Evolutionary conservation across 2,797 vertebrate genomes (phyloP), one percentile per base, ranked within the genome.

Genomic region (Ptychobarbus kaznakovi): DNA sequence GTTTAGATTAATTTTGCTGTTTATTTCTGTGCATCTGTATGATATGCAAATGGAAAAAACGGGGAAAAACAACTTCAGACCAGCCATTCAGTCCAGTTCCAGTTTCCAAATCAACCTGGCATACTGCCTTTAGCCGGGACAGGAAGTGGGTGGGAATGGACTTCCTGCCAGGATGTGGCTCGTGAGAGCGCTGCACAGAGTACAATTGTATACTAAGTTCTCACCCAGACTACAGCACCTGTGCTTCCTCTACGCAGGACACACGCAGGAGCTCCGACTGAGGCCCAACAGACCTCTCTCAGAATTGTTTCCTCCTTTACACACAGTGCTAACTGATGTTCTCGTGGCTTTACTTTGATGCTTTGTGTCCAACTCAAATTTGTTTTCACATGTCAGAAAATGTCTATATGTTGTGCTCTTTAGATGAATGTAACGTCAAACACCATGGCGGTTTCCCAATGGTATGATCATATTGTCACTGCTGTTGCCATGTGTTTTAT

Each of bases 101-200:
- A 81, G 49, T 69, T 53, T 76, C 76, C 73, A 73, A 82, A 87
- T 86, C 61, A 88, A 84, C 35, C 75, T 90, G 90, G 88, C 87
- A 74, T 51, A 22, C 15, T 74, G 90, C 86, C 85, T 83, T 58
- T 3, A 80, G 28, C 81, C 12, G 44, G 65, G 86, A 56, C 32
- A 87, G 89, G 86, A 91, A 87, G 81, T 84, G 44, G 22, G 16
- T 22, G 80, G 85, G 90, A 89, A 86, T 88, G 75, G 70, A 73
- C 68, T 91, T 90, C 90, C 90, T 82, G 72, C 65, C 81, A 90
- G 91, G 91, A 90, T 87, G 83, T 88, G 72, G 89, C 46, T 85
- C 80, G 86, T 91, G 90, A 88, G 90, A 90, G 87, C 51, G 13
- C 58, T 61, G 82, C 70, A 72, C 65, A 15, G 79, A 90, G 87